Evolutionary conservation across 2,888 invertebrate genomes (phyloP).

Genomic region (Dugesia japonica): DNA sequence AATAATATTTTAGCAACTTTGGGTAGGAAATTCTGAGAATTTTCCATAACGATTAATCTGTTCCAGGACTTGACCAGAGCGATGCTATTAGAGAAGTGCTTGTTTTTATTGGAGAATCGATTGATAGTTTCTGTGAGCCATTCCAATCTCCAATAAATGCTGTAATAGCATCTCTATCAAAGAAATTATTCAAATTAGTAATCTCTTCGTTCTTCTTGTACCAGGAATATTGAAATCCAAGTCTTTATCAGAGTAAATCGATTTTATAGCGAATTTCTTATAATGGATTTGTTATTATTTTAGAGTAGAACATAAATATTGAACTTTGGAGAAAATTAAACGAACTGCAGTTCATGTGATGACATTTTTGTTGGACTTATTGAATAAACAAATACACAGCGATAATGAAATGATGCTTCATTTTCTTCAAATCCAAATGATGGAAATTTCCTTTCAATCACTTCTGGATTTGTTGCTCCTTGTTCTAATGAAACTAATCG

Average conservation of each 20-base stretch:
- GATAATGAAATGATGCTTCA: constrained; percentile 4
- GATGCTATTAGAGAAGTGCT: neutral
- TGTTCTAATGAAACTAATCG: too few species aligned
- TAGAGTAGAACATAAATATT: neutral
- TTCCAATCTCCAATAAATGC: neutral
- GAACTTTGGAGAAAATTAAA: neutral
- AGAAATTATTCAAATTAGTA: neutral
- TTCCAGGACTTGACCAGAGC: neutral
- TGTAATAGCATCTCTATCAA: neutral
- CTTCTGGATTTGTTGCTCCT: neutral
- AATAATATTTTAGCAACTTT: too few species aligned
- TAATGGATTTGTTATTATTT: too few species aligned
- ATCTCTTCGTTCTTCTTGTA: neutral
- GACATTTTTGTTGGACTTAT: neutral
- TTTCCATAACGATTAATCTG: too few species aligned
- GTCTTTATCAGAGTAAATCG: neutral
- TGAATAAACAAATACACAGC: neutral
- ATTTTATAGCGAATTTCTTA: too few species aligned
- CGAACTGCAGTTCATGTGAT: neutral
- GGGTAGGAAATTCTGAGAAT: too few species aligned
- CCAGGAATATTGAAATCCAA: neutral
- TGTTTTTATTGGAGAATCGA: neutral
- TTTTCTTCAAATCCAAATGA: neutral
- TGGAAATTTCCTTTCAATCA: neutral
- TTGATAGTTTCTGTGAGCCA: neutral